Evolutionary conservation across 1,140 invertebrate species (phyloP).

Genomic region (Watersipora subatra): DNA sequence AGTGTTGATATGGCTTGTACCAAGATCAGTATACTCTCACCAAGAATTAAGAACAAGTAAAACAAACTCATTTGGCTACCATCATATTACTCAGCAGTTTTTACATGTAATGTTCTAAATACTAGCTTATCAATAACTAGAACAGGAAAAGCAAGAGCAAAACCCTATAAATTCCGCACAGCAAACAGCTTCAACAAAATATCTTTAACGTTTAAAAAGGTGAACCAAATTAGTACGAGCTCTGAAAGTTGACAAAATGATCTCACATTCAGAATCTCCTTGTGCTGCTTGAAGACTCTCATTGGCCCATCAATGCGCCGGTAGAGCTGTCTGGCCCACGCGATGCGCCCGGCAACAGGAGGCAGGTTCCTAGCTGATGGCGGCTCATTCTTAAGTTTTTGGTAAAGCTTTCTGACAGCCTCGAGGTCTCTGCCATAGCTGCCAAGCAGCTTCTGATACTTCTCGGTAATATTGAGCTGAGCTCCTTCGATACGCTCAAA

Average conservation of each 20-base stretch:
- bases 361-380: conserved; percentile 39
- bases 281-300: conserved; percentile 44
- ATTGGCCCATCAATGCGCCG: conserved; percentile 43
- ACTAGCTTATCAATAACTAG: too few relatives aligned
- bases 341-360: conserved; percentile 40
- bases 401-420: conserved; percentile 54
- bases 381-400: conserved; percentile 39
- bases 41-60: too few relatives aligned
- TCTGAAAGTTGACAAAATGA: background rate
- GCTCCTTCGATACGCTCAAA: conserved; percentile 35
- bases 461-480: conserved; percentile 48
- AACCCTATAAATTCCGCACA: too few relatives aligned
- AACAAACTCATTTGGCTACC: too few relatives aligned
- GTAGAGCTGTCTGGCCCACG: conserved; percentile 43
- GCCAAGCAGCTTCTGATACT: conserved; percentile 65
- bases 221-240: background rate
- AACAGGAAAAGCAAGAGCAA: too few relatives aligned
- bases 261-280: conserved; percentile 35
- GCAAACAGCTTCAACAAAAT: too few relatives aligned
- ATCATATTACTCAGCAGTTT: too few relatives aligned
- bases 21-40: too few relatives aligned
- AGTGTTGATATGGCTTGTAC: too few relatives aligned
- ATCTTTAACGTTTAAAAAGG: too few relatives aligned
- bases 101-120: too few relatives aligned
- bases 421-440: conserved; percentile 75